Conservation (phyloP, 2,888 invertebrate genomes). For the Epistrophella euchroma region DNA sequence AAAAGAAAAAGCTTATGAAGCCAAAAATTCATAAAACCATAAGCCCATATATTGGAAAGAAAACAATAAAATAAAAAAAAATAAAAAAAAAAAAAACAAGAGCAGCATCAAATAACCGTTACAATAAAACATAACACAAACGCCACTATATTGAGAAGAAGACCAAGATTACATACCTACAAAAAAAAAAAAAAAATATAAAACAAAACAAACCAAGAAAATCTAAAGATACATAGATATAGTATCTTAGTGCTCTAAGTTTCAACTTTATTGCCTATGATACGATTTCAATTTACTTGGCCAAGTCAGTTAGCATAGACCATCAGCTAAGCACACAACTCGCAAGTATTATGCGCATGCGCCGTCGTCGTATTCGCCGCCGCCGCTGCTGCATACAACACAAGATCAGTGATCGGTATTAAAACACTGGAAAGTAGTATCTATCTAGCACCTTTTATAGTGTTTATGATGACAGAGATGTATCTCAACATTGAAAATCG, state of each 20-base stretch:
- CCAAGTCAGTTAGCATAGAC: slow-evolving; percentile 73
- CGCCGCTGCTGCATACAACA: slow-evolving; percentile 41
- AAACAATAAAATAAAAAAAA: slow-evolving; percentile 17
- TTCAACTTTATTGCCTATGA: slow-evolving; percentile 71
- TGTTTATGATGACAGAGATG: slow-evolving; percentile 23
- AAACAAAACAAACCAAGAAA: slow-evolving; percentile 29
- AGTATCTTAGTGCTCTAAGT: slow-evolving; percentile 29
- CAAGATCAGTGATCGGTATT: slow-evolving; percentile 55
- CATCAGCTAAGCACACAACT: slow-evolving; percentile 66
- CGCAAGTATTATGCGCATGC: slow-evolving; percentile 36
- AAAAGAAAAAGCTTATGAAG: slow-evolving; percentile 61
- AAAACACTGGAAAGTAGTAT: slow-evolving; percentile 22
- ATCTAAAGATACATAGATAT: slow-evolving; percentile 24
- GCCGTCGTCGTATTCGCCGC: slow-evolving; percentile 22
- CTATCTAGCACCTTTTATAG: background rate
- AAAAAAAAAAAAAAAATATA: slow-evolving; percentile 5
- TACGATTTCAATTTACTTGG: slow-evolving; percentile 71
- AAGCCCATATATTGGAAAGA: background rate
- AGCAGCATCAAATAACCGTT: slow-evolving; percentile 70
- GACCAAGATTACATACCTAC: slow-evolving; percentile 32
- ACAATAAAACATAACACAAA: slow-evolving; percentile 54
- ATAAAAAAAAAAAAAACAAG: slow-evolving; percentile 30
- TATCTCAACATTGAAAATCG: slow-evolving; percentile 42
- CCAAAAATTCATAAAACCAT: slow-evolving; percentile 41
- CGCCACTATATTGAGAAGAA: slow-evolving; percentile 34